Evolutionary conservation across 2,113 vertebrate species (phyloP).

Genomic region (Lanius ludovicianus): DNA sequence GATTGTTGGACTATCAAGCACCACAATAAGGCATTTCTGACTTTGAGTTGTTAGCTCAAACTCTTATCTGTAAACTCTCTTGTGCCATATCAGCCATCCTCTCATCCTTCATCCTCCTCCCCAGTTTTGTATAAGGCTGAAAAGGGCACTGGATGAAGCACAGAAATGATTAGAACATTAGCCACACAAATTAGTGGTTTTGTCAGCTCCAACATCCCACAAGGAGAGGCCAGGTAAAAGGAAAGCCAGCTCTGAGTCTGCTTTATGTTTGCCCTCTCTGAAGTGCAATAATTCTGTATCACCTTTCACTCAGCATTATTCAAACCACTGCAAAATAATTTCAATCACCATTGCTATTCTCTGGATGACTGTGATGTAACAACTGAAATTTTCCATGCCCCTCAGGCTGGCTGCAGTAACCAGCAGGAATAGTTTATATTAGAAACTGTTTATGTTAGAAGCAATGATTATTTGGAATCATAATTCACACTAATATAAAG

Average conservation of each 20-base stretch:
- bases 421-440: slow-evolving; percentile 27
- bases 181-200: neutral
- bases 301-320: neutral
- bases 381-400: neutral
- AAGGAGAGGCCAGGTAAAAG: neutral
- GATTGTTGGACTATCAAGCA: neutral
- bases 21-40: neutral
- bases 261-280: neutral
- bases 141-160: neutral
- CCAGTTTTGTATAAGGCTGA: neutral
- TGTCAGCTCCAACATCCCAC: neutral
- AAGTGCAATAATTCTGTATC: neutral
- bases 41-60: neutral
- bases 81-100: neutral
- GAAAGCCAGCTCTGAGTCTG: neutral
- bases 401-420: neutral
- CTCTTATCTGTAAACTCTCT: neutral
- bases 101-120: neutral
- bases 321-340: neutral
- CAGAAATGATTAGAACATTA: neutral
- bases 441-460: slow-evolving; percentile 46
- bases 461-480: neutral
- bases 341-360: neutral
- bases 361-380: neutral
- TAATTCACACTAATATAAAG: slow-evolving; percentile 13